Evolutionary conservation across 37 sponge, comb jelly and placozoan species (phyloP).

Genomic region (Trichoplax adhaerens): DNA sequence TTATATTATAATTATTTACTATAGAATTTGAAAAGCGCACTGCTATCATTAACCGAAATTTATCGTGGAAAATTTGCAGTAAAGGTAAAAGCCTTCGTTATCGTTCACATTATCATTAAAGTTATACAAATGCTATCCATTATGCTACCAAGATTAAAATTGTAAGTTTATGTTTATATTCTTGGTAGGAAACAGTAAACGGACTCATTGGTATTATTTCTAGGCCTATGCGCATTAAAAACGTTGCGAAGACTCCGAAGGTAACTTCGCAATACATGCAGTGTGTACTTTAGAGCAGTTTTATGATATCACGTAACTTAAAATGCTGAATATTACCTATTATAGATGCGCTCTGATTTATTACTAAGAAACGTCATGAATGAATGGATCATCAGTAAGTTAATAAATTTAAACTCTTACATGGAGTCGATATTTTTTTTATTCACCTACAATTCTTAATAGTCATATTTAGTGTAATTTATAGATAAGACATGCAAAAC

Average conservation of each 20-base stretch:
- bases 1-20: not conserved
- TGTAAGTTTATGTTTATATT: no score
- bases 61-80: constrained; percentile 53
- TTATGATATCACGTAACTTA: not conserved
- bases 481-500: not conserved
- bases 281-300: no score
- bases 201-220: no score
- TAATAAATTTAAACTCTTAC: not conserved
- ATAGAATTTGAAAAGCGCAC: constrained; percentile 25
- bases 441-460: no score
- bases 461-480: no score
- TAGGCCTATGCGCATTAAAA: no score
- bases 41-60: constrained; percentile 30
- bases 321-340: not conserved
- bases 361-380: constrained; percentile 59
- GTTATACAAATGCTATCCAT: constrained; percentile 27
- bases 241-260: no score
- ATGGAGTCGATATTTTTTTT: no score
- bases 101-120: constrained; percentile 24
- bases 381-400: constrained; percentile 74
- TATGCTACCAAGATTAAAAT: constrained; percentile 19
- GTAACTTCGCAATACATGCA: no score
- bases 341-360: constrained; percentile 57
- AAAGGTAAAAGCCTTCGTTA: not conserved
- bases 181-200: no score